These are phyloP conservation scores for Rhagoletis zephyria DNA, from an alignment of 1,140 invertebrate genomes.

Conservation along the genomic window DNA sequence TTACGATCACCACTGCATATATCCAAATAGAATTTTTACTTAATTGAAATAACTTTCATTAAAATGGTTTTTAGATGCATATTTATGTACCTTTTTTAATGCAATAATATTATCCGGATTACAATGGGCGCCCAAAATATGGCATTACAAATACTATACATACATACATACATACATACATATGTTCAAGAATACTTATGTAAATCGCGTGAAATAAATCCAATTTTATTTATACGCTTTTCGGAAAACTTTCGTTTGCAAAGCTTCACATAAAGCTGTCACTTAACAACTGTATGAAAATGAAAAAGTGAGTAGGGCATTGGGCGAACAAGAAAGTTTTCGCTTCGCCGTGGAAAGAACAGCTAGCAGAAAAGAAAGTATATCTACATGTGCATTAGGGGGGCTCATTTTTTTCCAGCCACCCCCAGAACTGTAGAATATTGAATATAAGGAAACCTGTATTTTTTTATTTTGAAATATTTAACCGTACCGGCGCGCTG, in stretches of 20 bases:
- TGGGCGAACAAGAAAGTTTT: neutral
- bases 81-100: no score
- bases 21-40: no score
- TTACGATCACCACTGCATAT: no score
- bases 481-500: no score
- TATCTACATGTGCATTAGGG: neutral
- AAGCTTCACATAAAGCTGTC: conserved; percentile 4
- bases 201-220: conserved; percentile 37
- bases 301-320: neutral
- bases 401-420: no score
- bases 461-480: no score
- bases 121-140: neutral
- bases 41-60: no score
- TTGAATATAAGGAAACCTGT: no score
- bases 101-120: no score
- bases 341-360: neutral
- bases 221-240: conserved; percentile 45
- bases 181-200: neutral
- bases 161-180: no score
- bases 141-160: neutral
- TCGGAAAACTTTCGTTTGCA: conserved; percentile 36
- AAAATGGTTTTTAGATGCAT: no score
- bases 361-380: neutral
- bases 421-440: no score
- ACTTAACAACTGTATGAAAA: conserved; percentile 11